Conservation (phyloP, 64 coral and sea anemone genomes). For the Actinia tenebrosa region DNA sequence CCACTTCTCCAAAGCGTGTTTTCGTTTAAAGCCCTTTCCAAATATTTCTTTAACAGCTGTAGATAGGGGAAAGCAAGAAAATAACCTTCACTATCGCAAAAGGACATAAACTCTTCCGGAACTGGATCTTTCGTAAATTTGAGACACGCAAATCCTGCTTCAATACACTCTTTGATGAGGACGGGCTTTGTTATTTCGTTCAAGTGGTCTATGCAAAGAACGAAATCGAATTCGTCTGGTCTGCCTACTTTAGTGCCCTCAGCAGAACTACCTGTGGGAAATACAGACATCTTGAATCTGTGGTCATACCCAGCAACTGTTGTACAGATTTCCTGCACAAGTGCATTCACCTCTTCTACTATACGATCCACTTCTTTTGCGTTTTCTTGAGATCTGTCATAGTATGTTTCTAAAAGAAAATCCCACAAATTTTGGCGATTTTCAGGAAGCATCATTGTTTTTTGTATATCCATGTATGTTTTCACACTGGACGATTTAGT, state of each 20-base stretch:
- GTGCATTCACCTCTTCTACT: constrained; percentile 11
- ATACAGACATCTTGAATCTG: constrained; percentile 32
- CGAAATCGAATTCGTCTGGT: constrained; percentile 39
- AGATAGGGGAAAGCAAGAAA: constrained; percentile 16
- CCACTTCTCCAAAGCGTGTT: constrained; percentile 18
- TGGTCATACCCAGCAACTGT: constrained; percentile 25
- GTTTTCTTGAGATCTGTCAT: background rate
- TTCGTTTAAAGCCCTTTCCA: background rate
- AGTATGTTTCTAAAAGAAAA: constrained; percentile 8
- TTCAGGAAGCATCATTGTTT: too few species aligned
- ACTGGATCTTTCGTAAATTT: constrained; percentile 20
- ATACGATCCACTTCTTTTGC: constrained; percentile 9
- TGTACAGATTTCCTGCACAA: constrained; percentile 8
- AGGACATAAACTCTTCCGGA: constrained; percentile 6
- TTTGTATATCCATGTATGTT: too few species aligned
- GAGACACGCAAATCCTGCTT: constrained; percentile 26
- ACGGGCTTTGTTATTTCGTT: constrained; percentile 20
- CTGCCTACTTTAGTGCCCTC: constrained; percentile 33
- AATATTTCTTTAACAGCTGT: too few species aligned
- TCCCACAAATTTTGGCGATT: too few species aligned
- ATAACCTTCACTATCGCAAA: constrained; percentile 22
- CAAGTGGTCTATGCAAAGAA: constrained; percentile 28
- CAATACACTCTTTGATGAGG: constrained; percentile 5
- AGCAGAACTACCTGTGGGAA: constrained; percentile 27
- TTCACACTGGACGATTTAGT: too few species aligned